phyloP scores from a whole-genome alignment of 2,113 vertebrate genomes.

The Lutjanus erythropterus region DNA sequence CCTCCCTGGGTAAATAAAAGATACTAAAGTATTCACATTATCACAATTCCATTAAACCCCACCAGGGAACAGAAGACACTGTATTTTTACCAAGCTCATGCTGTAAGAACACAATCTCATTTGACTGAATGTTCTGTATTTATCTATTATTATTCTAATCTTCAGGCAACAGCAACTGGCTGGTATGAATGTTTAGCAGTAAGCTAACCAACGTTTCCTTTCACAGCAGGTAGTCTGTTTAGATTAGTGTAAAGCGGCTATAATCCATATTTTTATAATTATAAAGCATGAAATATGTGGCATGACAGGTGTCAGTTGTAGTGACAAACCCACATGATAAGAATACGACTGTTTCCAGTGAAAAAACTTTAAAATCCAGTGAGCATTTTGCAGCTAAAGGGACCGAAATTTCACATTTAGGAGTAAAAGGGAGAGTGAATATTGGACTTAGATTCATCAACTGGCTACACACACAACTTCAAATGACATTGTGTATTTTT shows the following conservation, averaged over 20 bases:
- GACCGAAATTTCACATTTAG: not conserved
- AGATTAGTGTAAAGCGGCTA: not conserved
- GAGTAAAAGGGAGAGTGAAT: not conserved
- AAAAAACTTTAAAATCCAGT: not conserved
- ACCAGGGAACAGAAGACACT: slow-evolving; percentile 18
- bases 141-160: not conserved
- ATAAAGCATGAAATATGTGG: not conserved
- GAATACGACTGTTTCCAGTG: not conserved
- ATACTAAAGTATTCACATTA: slow-evolving; percentile 10
- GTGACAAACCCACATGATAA: not conserved
- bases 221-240: not conserved
- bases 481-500: too few species aligned
- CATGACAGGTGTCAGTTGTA: too few species aligned
- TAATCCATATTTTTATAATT: not conserved
- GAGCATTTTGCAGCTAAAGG: too few species aligned
- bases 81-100: slow-evolving; percentile 16
- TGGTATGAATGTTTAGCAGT: too few species aligned
- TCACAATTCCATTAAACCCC: slow-evolving; percentile 26
- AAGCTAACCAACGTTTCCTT: not conserved
- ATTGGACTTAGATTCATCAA: not conserved
- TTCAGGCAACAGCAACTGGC: not conserved
- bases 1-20: slow-evolving; percentile 33
- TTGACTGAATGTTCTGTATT: slow-evolving; percentile 8
- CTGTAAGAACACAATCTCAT: slow-evolving; percentile 13
- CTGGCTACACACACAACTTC: not conserved